Percentiles rank a stretch among this genome's conserved stretches.
Conservation (phyloP, 2,113 vertebrate species). For the Pelecanus crispus region DNA sequence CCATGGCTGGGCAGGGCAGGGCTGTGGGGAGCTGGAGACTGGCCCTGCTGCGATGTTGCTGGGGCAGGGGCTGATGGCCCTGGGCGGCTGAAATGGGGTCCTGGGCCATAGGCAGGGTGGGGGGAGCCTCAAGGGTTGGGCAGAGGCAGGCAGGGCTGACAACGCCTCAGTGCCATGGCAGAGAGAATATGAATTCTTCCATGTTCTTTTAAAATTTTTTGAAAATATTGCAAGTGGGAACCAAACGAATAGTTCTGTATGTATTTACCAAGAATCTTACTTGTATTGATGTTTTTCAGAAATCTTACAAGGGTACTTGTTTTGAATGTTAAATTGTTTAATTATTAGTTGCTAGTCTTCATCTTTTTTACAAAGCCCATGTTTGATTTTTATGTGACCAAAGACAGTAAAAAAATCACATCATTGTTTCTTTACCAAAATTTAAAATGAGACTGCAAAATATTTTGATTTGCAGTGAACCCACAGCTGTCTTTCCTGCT, state of each 20-base stretch:
- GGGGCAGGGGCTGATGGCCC: no score
- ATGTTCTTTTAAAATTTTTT: neutral
- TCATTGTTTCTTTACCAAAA: neutral
- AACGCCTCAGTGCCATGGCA: neutral
- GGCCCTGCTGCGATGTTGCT: rapidly evolving
- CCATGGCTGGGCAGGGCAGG: neutral
- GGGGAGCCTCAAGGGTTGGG: no score
- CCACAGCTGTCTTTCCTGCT: neutral
- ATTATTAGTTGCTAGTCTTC: neutral
- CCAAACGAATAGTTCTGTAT: neutral
- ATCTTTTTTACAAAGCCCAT: neutral
- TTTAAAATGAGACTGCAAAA: neutral
- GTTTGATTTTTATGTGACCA: neutral
- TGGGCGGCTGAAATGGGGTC: neutral
- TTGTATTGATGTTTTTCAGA: neutral
- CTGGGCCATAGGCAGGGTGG: neutral
- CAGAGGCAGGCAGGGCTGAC: neutral
- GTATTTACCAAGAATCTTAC: neutral
- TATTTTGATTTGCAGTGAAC: neutral
- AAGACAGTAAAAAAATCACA: neutral
- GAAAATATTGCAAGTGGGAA: neutral
- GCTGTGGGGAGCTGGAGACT: neutral
- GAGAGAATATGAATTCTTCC: neutral
- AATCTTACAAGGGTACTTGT: neutral
- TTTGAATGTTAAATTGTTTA: neutral